phyloP scores from a whole-genome alignment of 1,140 invertebrate species.

The Leguminivora glycinivorella region DNA sequence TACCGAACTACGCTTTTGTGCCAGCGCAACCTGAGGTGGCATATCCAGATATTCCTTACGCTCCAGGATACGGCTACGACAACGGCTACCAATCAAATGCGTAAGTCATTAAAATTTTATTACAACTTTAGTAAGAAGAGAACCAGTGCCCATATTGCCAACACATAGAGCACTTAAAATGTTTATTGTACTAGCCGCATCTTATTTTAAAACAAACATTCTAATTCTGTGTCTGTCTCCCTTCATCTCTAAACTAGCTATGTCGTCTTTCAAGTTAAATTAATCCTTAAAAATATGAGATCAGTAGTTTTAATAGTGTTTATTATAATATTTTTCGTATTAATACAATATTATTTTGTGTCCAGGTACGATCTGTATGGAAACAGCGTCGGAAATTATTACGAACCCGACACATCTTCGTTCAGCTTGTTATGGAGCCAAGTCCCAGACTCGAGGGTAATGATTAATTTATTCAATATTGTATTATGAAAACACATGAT shows the following conservation, averaged over 20 bases:
- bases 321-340: slow-evolving; percentile 7
- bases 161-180: background rate
- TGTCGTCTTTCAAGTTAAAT: background rate
- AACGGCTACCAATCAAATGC: slow-evolving; percentile 47
- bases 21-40: slow-evolving; percentile 54
- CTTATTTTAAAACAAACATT: background rate
- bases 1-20: slow-evolving; percentile 47
- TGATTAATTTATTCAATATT: background rate
- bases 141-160: background rate
- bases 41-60: slow-evolving; percentile 68
- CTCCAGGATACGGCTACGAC: slow-evolving; percentile 64
- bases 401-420: slow-evolving; percentile 64
- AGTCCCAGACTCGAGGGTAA: slow-evolving; percentile 65
- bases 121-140: too few species aligned
- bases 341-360: slow-evolving; percentile 33
- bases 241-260: background rate
- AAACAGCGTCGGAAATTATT: slow-evolving; percentile 48
- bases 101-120: slow-evolving; percentile 39
- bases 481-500: too few species aligned
- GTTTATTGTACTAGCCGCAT: too few species aligned
- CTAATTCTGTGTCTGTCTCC: background rate
- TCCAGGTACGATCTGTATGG: slow-evolving; percentile 63
- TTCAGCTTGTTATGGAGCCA: slow-evolving; percentile 65
- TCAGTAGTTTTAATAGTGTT: background rate
- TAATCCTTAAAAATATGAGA: background rate